A percentile compares a stretch with the other conserved stretches of the same genome.
These are phyloP conservation scores for Micrasema minimum DNA, from an alignment of 1,140 invertebrate genomes.

Conservation along the genomic window DNA sequence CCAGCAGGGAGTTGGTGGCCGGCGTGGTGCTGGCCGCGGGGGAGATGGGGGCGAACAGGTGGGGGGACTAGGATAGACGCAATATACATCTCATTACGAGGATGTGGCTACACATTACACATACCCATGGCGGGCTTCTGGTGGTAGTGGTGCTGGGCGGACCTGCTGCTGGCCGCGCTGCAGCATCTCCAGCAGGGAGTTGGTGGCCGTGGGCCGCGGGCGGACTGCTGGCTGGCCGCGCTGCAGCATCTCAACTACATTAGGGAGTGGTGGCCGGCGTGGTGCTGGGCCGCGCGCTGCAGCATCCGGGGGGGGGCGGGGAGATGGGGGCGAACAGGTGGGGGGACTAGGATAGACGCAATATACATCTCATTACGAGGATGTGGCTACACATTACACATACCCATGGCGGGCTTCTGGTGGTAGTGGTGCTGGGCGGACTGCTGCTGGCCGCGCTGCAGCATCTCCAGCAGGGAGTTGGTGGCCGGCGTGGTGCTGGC, in stretches of 20 bases:
- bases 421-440: slow-evolving; percentile 33
- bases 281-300: slow-evolving; percentile 62
- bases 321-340: slow-evolving; percentile 73
- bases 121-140: slow-evolving; percentile 36
- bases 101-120: too few relatives aligned
- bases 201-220: slow-evolving; percentile 43
- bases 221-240: too few relatives aligned
- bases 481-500: slow-evolving; percentile 55
- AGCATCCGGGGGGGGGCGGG: slow-evolving; percentile 67
- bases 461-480: slow-evolving; percentile 67
- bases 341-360: too few relatives aligned
- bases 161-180: too few relatives aligned
- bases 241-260: slow-evolving; percentile 71
- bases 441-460: slow-evolving; percentile 64
- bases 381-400: too few relatives aligned
- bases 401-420: slow-evolving; percentile 35
- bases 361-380: too few relatives aligned
- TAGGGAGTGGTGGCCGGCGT: slow-evolving; percentile 55
- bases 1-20: slow-evolving; percentile 60
- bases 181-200: slow-evolving; percentile 68
- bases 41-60: slow-evolving; percentile 73
- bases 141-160: slow-evolving; percentile 33
- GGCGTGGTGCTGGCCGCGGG: slow-evolving; percentile 63
- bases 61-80: slow-evolving; percentile 55
- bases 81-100: too few relatives aligned